Evolutionary conservation across 2,888 invertebrate genomes (phyloP).

Genomic region (Synergus gifuensis): DNA sequence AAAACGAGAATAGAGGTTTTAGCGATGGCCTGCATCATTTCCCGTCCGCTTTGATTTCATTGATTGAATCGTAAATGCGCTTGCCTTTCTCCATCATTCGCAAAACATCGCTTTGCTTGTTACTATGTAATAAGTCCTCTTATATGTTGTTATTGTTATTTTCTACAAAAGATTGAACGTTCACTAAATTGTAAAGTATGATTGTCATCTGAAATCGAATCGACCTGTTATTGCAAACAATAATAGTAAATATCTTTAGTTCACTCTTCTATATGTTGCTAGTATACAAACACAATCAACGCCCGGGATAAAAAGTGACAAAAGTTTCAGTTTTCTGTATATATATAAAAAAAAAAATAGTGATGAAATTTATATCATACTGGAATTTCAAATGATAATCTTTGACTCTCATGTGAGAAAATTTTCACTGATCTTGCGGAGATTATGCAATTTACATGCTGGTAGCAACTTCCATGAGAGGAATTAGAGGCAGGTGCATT

Average conservation of each 20-base stretch:
- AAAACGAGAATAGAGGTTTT: slow-evolving; percentile 40
- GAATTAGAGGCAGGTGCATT: slow-evolving; percentile 9
- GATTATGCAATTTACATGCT: background rate
- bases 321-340: no score
- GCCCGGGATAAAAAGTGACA: no score
- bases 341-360: no score
- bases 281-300: no score
- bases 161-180: background rate
- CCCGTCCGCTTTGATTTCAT: slow-evolving; percentile 70
- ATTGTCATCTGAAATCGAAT: background rate
- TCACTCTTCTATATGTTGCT: no score
- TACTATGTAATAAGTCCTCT: background rate
- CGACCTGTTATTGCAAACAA: no score
- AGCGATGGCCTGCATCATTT: slow-evolving; percentile 63
- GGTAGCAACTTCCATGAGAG: background rate
- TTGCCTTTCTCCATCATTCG: slow-evolving; percentile 50
- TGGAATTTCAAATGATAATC: no score
- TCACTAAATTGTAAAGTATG: background rate
- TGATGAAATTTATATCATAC: no score
- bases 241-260: no score
- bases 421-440: no score
- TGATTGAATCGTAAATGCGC: slow-evolving; percentile 69
- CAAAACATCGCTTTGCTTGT: slow-evolving; percentile 8
- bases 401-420: no score
- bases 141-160: background rate